Percentiles rank a stretch among this genome's conserved stretches.
Evolutionary conservation across 2,113 vertebrate genomes (phyloP).

Genomic region (Brachyhypopomus occidentalis): DNA sequence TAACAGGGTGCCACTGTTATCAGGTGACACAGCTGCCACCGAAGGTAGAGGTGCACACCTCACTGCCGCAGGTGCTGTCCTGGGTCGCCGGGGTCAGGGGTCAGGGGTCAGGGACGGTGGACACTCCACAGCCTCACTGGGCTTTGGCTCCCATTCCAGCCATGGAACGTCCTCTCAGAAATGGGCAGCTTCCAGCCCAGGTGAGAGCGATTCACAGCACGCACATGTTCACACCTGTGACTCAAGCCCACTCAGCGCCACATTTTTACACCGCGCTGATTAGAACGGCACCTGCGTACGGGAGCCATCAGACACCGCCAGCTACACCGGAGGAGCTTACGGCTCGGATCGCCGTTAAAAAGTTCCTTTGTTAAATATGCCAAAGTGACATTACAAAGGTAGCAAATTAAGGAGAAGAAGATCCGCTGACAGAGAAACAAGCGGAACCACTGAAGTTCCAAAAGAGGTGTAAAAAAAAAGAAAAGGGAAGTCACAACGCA

Average conservation of each 20-base stretch:
- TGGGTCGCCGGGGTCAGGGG: not conserved
- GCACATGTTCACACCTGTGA: no score
- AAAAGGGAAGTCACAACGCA: constrained; percentile 16
- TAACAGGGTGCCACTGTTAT: constrained; percentile 19
- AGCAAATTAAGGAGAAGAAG: constrained; percentile 20
- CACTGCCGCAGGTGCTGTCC: not conserved
- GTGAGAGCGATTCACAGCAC: no score
- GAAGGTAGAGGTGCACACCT: constrained; percentile 13
- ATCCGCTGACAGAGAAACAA: constrained; percentile 8
- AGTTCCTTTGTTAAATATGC: constrained; percentile 32
- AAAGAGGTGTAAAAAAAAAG: constrained; percentile 16
- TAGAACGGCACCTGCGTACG: not conserved
- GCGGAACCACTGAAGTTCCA: constrained; percentile 20
- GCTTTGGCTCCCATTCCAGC: constrained; percentile 22
- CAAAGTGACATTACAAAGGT: constrained; percentile 24
- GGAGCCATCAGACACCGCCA: not conserved
- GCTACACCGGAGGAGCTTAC: not conserved
- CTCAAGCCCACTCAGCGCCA: not conserved
- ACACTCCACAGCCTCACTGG: constrained; percentile 23
- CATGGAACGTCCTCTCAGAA: not conserved
- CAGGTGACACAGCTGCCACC: constrained; percentile 35
- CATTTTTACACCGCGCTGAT: not conserved
- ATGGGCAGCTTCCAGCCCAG: not conserved
- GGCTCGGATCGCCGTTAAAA: not conserved
- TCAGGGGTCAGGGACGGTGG: not conserved